Evolutionary conservation across 2,888 invertebrate species (phyloP), one percentile per base, ranked within the genome.

Genomic region (Acanthosepion lycidas): DNA sequence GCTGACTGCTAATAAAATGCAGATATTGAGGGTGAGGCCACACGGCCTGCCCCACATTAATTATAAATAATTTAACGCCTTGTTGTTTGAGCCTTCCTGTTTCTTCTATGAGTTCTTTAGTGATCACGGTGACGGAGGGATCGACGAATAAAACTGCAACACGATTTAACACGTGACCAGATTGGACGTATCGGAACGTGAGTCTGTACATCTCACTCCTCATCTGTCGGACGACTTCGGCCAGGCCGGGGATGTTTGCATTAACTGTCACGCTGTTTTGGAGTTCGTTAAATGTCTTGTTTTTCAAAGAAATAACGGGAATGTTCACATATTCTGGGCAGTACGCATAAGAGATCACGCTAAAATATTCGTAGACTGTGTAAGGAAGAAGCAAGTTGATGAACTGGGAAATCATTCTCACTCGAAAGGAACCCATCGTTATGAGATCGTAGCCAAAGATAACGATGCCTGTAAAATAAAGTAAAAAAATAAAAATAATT

Each of bases 391-490:
- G 33, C 1, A 33, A 33, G 33, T 33, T 33, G 33, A 33, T 93
- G 53, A 93, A 93, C 28, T 53, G 49, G 15, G 53, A 42, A 8
- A 93, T 93, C 93, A 93, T 51, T 20, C 12, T 49, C 18, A 53
- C 18, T 28, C 51, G 49, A 53, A n/a, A n/a, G 51, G 51, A 53
- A 4, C 93, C 93, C 49, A 51, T 93, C 9, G 93, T 53, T 28
- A 93, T 93, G 18, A 93, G 9, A 28, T 93, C 93, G 48, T 93
- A 93, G n/a, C 93, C 93, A 93, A 93, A 93, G 49, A 93, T 33
- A 20, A 93, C 26, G 33, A 53, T n/a, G 6, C 51, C 93, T 93
- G 93, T 18, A 53, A 51, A 93, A 42, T 1, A 51, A 93, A 51
- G n/a, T 9, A n/a, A 26, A 51, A 48, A 12, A 92, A 92, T 49